Percentiles rank a stretch among this genome's conserved stretches.
Evolutionary conservation across 2,113 vertebrate genomes (phyloP).

Genomic region (Girardinichthys multiradiatus): DNA sequence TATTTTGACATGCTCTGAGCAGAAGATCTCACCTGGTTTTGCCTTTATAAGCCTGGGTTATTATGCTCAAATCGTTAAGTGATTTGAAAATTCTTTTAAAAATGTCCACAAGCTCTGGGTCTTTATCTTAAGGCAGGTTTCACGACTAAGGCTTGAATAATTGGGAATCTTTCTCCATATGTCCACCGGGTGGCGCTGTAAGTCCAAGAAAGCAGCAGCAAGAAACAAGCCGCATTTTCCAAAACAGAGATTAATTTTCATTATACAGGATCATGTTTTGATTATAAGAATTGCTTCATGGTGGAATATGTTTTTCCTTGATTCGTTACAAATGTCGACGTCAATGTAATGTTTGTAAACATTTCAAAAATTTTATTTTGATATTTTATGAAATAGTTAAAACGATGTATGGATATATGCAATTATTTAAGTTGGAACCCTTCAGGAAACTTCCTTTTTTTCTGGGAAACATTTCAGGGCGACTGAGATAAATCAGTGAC

Average conservation of each 20-base stretch:
- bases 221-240: background rate
- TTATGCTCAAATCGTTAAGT: no score
- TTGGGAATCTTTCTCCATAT: accelerated
- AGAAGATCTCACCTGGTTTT: no score
- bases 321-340: background rate
- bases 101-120: background rate
- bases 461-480: background rate
- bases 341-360: no score
- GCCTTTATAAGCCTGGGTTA: no score
- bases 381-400: background rate
- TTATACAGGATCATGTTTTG: background rate
- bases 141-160: background rate
- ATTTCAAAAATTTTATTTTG: background rate
- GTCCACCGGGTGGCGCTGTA: conserved; percentile 79
- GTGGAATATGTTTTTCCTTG: background rate
- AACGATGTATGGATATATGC: background rate
- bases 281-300: background rate
- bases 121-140: background rate
- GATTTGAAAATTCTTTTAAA: no score
- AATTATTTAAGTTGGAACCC: background rate
- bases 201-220: conserved; percentile 52
- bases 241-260: background rate
- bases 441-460: conserved; percentile 5
- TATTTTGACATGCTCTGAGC: no score
- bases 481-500: background rate